Percentiles rank a stretch among this genome's conserved stretches.
phyloP scores from a whole-genome alignment of 2,888 invertebrate genomes.

The Hypomecis punctinalis region DNA sequence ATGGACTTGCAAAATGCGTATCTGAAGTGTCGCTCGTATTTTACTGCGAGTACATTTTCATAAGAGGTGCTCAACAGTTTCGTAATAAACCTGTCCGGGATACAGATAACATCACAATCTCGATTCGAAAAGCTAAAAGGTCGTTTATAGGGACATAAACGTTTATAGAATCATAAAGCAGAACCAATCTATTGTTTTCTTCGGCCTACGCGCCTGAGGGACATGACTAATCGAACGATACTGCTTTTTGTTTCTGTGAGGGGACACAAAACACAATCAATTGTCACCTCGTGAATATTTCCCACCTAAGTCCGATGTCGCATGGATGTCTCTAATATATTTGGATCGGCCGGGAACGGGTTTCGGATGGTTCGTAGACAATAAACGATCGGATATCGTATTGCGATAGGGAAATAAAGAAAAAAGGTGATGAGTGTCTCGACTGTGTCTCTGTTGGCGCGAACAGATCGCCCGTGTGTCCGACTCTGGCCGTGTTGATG shows the following conservation, averaged over 20 bases:
- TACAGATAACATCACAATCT: constrained; percentile 78
- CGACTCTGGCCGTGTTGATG: constrained; percentile 59
- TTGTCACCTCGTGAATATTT: constrained; percentile 80
- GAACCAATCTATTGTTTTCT: constrained; percentile 80
- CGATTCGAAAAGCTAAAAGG: constrained; percentile 77
- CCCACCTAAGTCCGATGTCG: constrained; percentile 60
- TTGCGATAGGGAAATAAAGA: constrained; percentile 62
- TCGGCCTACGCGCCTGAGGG: constrained; percentile 74
- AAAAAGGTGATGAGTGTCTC: constrained; percentile 81
- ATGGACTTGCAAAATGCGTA: constrained; percentile 50
- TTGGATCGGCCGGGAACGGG: constrained; percentile 79
- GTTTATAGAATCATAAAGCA: constrained; percentile 84
- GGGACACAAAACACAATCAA: constrained; percentile 69
- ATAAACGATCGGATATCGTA: constrained; percentile 81
- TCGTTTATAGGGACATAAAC: constrained; percentile 82
- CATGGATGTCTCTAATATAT: constrained; percentile 71
- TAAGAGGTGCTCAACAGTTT: constrained; percentile 66
- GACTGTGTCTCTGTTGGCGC: constrained; percentile 68
- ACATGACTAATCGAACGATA: constrained; percentile 81
- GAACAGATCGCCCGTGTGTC: constrained; percentile 64
- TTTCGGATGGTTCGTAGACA: constrained; percentile 71
- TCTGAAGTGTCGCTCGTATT: constrained; percentile 51
- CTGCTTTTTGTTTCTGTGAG: constrained; percentile 77
- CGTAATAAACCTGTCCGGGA: constrained; percentile 74
- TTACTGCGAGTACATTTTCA: constrained; percentile 55